Conservation (phyloP, 2,888 invertebrate species). For the Noctua janthina region DNA sequence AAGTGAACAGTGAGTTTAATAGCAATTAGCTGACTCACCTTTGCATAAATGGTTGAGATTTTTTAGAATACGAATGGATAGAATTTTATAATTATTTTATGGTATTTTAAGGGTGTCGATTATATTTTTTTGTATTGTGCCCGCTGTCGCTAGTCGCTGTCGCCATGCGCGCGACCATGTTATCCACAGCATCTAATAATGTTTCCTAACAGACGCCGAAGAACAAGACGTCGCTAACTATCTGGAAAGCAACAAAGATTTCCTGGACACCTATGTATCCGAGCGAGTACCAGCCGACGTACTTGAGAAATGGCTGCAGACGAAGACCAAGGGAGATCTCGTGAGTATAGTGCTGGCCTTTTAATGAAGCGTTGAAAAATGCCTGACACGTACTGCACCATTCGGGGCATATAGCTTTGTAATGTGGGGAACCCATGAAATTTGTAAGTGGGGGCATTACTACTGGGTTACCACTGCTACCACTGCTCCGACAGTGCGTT, state of each 20-base stretch:
- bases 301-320: constrained; percentile 92
- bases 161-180: neutral
- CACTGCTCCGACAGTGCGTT: neutral
- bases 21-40: no score
- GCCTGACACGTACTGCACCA: no score
- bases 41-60: no score
- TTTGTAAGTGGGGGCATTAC: neutral
- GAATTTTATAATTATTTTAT: no score
- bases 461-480: neutral
- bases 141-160: neutral
- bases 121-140: neutral
- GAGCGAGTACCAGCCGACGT: constrained; percentile 91
- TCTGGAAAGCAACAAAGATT: constrained; percentile 91
- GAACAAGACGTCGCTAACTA: constrained; percentile 83
- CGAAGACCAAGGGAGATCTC: constrained; percentile 69
- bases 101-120: neutral
- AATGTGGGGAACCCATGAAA: no score
- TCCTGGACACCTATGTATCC: constrained; percentile 92
- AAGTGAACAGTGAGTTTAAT: no score
- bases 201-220: constrained; percentile 57
- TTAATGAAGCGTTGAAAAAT: no score
- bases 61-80: no score
- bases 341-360: constrained; percentile 49
- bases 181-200: neutral
- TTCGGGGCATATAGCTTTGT: no score